Evolutionary conservation across 2,113 vertebrate species (phyloP).

Genomic region (Pachyramphus minor): DNA sequence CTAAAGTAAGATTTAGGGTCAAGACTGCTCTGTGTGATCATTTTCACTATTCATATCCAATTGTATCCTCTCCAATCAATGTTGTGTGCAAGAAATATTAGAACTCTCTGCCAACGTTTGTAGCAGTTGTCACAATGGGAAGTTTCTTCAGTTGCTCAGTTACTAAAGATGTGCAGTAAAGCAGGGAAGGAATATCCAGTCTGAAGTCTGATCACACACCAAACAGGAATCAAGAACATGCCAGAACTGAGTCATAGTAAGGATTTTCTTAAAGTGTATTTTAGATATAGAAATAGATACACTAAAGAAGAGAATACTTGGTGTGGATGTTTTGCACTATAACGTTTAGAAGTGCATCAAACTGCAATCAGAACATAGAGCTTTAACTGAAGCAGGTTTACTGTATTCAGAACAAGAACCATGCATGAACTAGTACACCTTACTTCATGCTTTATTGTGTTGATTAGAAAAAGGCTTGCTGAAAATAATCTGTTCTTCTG

Average conservation of each 20-base stretch:
- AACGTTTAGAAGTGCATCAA: not conserved
- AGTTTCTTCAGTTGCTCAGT: not conserved
- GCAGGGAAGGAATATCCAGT: not conserved
- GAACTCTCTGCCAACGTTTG: not conserved
- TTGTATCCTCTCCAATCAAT: not conserved
- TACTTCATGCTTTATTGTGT: not conserved
- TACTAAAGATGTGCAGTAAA: not conserved
- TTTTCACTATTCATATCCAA: not conserved
- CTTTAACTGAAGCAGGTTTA: not conserved
- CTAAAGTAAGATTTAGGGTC: not conserved
- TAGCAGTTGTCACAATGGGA: not conserved
- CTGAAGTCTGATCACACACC: not conserved
- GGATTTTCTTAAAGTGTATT: not conserved
- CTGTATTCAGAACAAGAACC: not conserved
- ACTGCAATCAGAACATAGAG: not conserved
- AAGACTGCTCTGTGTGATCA: not conserved
- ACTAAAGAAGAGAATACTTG: not conserved
- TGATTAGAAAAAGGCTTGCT: not conserved
- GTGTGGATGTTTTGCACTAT: not conserved
- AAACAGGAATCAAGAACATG: not conserved
- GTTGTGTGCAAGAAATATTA: not conserved
- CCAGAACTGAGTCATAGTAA: not conserved
- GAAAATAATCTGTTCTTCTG: not conserved
- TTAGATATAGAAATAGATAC: not conserved
- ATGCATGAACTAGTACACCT: not conserved